phyloP scores from a whole-genome alignment of 2,797 vertebrate genomes.

The Manis crassicaudata region DNA sequence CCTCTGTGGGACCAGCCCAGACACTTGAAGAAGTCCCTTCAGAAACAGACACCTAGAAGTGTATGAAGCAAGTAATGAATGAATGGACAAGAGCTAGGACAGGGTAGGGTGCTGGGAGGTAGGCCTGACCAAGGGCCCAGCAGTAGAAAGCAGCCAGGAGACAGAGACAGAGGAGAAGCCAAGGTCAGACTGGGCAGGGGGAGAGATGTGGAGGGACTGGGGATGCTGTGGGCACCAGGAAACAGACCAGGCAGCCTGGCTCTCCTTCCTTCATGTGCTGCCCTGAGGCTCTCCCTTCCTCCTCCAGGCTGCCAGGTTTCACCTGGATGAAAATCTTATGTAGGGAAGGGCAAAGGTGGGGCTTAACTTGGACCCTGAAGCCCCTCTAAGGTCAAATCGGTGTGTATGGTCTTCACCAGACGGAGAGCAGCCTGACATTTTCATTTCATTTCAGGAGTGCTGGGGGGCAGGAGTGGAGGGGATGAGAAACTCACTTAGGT shows the following conservation, averaged over 20 bases:
- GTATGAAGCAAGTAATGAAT: neutral
- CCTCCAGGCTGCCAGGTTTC: neutral
- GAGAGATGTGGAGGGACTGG: neutral
- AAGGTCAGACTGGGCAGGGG: too few relatives aligned
- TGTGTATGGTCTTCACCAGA: neutral
- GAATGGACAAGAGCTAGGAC: neutral
- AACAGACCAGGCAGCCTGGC: neutral
- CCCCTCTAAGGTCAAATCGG: neutral
- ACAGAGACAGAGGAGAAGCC: neutral
- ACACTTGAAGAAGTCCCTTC: neutral
- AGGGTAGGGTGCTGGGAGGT: neutral
- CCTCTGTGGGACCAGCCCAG: neutral
- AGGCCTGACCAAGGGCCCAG: neutral
- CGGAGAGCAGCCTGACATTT: neutral
- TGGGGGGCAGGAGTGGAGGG: neutral
- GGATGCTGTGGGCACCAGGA: neutral
- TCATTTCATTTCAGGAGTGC: neutral
- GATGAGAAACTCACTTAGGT: neutral
- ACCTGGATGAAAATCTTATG: neutral
- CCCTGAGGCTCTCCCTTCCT: neutral
- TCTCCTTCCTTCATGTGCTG: accelerated
- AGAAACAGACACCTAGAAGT: neutral
- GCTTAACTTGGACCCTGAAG: neutral
- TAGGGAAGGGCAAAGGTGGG: accelerated
- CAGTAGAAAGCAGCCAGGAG: neutral